These are phyloP conservation scores for Dufourea novaeangliae DNA, from an alignment of 1,140 invertebrate genomes.

Conservation along the genomic window DNA sequence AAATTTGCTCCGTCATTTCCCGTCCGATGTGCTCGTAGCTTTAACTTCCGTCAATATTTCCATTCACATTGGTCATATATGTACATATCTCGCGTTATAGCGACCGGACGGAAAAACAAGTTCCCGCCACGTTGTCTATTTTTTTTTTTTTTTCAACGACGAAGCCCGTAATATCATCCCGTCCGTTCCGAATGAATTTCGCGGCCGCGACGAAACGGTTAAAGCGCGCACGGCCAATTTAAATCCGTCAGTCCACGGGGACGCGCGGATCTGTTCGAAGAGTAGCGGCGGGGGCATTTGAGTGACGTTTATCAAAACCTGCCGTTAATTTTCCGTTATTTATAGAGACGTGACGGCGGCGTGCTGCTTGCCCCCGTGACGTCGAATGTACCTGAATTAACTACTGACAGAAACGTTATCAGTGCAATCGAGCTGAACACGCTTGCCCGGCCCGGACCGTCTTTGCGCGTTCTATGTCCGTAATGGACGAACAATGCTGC, in stretches of 20 bases:
- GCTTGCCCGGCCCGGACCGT: neutral
- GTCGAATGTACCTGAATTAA: conserved; percentile 4
- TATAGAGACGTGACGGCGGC: neutral
- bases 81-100: too few relatives aligned
- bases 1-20: neutral
- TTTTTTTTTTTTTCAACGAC: neutral
- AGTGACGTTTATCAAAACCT: conserved; percentile 26
- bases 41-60: neutral
- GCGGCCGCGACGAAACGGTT: neutral
- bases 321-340: conserved; percentile 31
- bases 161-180: neutral
- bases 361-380: neutral
- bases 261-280: neutral
- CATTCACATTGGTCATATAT: neutral
- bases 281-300: neutral
- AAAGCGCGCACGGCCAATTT: conserved; percentile 18
- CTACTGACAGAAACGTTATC: conserved; percentile 9
- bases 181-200: conserved; percentile 6
- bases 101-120: too few relatives aligned
- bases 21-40: neutral
- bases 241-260: neutral
- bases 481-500: conserved; percentile 39
- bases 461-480: neutral
- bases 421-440: neutral
- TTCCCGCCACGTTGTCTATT: neutral